Evolutionary conservation across 2,888 invertebrate genomes (phyloP).

Genomic region (Magallana nippona): DNA sequence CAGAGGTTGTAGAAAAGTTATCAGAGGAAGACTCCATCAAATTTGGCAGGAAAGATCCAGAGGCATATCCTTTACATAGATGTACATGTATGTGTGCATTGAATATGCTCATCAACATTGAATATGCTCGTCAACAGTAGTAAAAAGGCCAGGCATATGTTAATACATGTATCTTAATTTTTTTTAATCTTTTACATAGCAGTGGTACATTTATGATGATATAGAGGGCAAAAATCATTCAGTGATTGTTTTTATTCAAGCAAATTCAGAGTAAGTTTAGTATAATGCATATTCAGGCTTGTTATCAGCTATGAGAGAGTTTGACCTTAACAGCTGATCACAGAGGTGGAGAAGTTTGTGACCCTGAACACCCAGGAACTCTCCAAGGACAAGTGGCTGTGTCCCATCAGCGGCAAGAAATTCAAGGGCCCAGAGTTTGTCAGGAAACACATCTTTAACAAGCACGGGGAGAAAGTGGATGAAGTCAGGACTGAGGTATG

Average conservation of each 20-base stretch:
- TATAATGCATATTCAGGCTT: no score
- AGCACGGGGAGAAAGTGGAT: conserved; percentile 97
- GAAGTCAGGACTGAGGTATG: conserved; percentile 95
- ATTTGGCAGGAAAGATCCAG: conserved; percentile 89
- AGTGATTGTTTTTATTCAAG: no score
- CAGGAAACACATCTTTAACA: conserved; percentile 98
- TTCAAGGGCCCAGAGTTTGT: conserved; percentile 99
- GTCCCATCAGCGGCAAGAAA: conserved; percentile 98
- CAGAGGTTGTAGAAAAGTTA: conserved; percentile 87
- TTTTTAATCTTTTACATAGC: no score
- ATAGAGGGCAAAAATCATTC: no score
- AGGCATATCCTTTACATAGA: conserved; percentile 80
- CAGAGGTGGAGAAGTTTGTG: conserved; percentile 84
- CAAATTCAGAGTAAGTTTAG: no score
- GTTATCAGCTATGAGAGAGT: not conserved
- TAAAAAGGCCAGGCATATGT: no score
- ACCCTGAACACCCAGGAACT: conserved; percentile 97
- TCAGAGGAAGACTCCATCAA: conserved; percentile 89
- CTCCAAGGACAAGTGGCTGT: conserved; percentile 98
- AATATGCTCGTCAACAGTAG: no score
- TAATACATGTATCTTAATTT: no score
- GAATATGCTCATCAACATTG: no score
- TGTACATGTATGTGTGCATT: no score
- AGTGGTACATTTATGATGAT: no score
- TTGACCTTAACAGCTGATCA: conserved; percentile 64